Evolutionary conservation across 2,888 invertebrate genomes (phyloP).

Genomic region (Sycophila texana): DNA sequence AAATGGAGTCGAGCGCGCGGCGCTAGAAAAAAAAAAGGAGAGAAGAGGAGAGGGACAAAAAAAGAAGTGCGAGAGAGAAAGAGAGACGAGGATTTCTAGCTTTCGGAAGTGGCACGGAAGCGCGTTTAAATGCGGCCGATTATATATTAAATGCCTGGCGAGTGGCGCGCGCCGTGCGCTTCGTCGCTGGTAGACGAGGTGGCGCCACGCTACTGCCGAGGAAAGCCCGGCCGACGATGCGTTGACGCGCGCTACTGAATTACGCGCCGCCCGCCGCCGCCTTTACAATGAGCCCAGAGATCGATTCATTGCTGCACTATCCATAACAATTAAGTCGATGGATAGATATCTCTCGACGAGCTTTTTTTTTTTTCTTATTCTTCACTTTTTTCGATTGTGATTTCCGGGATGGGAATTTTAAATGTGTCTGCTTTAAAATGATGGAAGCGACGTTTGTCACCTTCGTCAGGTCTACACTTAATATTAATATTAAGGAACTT

Average conservation of each 20-base stretch:
- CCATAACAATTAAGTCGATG: no score
- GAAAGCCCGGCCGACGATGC: slow-evolving; percentile 64
- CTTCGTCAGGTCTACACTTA: no score
- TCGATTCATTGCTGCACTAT: no score
- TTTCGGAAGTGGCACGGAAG: slow-evolving; percentile 60
- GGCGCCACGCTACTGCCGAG: slow-evolving; percentile 64
- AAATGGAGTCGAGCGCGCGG: background rate
- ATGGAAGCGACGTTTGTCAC: no score
- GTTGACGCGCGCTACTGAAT: slow-evolving; percentile 67
- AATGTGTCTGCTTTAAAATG: no score
- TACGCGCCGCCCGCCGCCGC: slow-evolving; percentile 19
- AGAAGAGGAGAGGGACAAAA: slow-evolving; percentile 26
- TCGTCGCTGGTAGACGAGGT: slow-evolving; percentile 61
- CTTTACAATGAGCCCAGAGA: no score
- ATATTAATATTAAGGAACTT: no score
- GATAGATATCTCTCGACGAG: no score
- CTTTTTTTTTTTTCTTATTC: no score
- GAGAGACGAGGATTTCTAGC: slow-evolving; percentile 1
- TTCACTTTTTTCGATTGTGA: no score
- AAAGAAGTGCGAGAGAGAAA: background rate
- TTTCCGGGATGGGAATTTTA: no score
- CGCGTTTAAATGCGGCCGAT: slow-evolving; percentile 37
- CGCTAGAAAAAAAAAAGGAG: background rate
- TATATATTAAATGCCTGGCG: slow-evolving; percentile 24
- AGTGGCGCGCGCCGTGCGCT: slow-evolving; percentile 1